phyloP scores from a whole-genome alignment of 2,113 vertebrate species.

The Sclerurus mexicanus region DNA sequence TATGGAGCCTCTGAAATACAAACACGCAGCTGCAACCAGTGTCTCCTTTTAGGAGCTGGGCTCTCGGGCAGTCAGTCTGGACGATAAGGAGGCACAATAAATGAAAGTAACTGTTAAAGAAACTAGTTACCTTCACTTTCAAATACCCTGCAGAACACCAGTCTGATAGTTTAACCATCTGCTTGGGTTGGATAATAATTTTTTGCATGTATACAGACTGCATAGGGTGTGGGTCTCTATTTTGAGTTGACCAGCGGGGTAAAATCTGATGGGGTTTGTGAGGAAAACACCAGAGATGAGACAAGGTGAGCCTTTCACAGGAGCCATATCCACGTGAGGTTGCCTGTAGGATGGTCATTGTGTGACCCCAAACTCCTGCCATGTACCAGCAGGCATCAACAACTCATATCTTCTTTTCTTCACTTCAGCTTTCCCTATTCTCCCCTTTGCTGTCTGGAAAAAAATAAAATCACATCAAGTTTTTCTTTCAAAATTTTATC shows the following conservation, averaged over 20 bases:
- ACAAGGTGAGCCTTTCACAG: background rate
- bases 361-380: background rate
- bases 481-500: background rate
- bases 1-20: background rate
- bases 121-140: background rate
- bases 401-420: background rate
- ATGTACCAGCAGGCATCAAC: background rate
- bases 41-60: background rate
- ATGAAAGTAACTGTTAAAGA: background rate
- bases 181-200: background rate
- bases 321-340: accelerated
- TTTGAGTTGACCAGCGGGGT: background rate
- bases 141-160: background rate
- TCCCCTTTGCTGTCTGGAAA: background rate
- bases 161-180: background rate
- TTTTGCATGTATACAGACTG: background rate
- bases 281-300: background rate
- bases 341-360: background rate
- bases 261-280: background rate
- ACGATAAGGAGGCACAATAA: background rate
- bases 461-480: background rate
- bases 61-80: background rate
- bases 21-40: background rate
- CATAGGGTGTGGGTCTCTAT: background rate
- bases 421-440: background rate